Percentiles rank a stretch among this genome's conserved stretches.
Evolutionary conservation across 2,888 invertebrate genomes (phyloP).

Genomic region (Lumbricus terrestris): DNA sequence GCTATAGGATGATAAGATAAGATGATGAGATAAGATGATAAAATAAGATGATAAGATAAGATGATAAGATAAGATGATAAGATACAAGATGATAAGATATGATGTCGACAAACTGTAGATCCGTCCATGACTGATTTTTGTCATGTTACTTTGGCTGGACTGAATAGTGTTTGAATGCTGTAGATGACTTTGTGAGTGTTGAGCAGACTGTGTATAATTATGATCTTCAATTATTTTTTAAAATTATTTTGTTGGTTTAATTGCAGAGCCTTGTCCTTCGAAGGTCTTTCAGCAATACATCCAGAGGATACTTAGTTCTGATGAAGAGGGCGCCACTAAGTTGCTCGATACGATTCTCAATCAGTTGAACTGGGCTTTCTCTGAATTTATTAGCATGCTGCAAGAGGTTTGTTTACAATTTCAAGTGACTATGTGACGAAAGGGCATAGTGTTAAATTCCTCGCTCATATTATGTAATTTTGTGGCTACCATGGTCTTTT

Average conservation of each 20-base stretch:
- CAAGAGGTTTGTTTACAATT: conserved; percentile 65
- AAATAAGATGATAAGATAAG: too few relatives aligned
- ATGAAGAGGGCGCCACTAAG: conserved; percentile 69
- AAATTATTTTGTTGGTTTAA: too few relatives aligned
- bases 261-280: conserved; percentile 71
- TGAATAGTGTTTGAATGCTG: not conserved
- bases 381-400: conserved; percentile 80
- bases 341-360: conserved; percentile 77
- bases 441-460: not conserved
- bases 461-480: not conserved
- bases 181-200: too few relatives aligned
- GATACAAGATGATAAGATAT: too few relatives aligned
- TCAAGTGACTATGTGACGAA: not conserved
- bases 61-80: too few relatives aligned
- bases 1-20: too few relatives aligned
- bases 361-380: conserved; percentile 84
- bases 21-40: too few relatives aligned
- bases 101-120: too few relatives aligned
- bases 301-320: conserved; percentile 65
- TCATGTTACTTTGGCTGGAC: not conserved
- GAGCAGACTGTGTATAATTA: not conserved
- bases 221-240: not conserved
- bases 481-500: not conserved
- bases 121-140: not conserved
- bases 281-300: conserved; percentile 69